phyloP scores from a whole-genome alignment of 2,113 vertebrate species.

The Mesocricetus auratus region DNA sequence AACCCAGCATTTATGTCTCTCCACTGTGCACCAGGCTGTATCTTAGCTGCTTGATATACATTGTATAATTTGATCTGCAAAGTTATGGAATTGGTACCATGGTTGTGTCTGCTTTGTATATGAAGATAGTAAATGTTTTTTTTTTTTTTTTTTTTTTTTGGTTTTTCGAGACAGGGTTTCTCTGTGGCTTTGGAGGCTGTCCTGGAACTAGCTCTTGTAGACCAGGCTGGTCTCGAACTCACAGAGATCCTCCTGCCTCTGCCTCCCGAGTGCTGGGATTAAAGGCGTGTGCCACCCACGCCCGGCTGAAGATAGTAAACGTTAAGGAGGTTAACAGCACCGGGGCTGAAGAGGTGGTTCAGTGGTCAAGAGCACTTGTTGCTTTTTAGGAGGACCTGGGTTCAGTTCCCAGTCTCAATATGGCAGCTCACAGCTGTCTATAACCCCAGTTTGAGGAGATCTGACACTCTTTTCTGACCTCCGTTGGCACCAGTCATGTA shows the following conservation, averaged over 20 bases:
- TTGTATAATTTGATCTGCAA: background rate
- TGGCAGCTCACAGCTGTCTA: background rate
- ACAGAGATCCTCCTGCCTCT: no score
- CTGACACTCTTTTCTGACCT: background rate
- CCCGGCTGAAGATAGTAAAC: background rate
- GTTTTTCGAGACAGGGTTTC: no score
- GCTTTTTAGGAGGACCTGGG: background rate
- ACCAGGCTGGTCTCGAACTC: no score
- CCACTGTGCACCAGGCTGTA: background rate
- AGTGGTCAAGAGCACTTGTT: background rate
- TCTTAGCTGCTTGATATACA: background rate
- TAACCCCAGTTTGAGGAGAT: background rate
- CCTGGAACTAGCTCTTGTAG: no score
- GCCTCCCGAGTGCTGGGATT: no score
- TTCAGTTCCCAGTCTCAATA: background rate
- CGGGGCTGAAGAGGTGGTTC: background rate
- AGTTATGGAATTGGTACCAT: background rate
- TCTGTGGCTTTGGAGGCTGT: no score
- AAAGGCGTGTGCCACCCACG: no score
- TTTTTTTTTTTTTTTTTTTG: no score
- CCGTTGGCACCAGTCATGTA: background rate
- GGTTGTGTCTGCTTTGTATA: background rate
- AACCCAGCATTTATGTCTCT: background rate
- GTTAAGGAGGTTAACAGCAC: background rate
- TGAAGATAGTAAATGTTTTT: background rate